A percentile compares a stretch with the other conserved stretches of the same genome.
Evolutionary conservation across 2,888 invertebrate genomes (phyloP).

Genomic region (Drosophila picticornis): DNA sequence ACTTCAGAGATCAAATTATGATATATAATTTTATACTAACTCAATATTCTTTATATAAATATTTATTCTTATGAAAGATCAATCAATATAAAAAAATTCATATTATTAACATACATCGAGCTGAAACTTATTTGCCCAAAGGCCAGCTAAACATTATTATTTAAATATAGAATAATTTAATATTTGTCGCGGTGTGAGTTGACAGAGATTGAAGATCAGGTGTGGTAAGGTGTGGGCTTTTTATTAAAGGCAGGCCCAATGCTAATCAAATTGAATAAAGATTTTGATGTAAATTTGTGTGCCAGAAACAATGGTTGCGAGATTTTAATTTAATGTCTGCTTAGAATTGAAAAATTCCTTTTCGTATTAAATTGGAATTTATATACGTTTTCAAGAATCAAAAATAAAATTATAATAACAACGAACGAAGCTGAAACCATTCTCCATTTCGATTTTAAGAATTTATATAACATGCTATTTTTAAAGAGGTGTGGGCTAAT

Average conservation of each 20-base stretch:
- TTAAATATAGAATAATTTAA: not conserved
- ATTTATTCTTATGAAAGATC: not conserved
- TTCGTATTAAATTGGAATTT: not conserved
- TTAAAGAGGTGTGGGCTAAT: not conserved
- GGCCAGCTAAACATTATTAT: not conserved
- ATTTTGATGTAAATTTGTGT: not conserved
- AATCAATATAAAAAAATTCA: not conserved
- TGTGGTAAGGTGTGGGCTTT: not conserved
- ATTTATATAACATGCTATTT: not conserved
- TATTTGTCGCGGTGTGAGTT: not conserved
- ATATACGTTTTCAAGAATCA: not conserved
- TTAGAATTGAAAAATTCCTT: not conserved
- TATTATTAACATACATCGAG: not conserved
- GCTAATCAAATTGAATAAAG: not conserved
- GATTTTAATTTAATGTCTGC: not conserved
- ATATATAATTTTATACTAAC: not conserved
- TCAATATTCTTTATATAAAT: not conserved
- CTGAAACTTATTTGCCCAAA: not conserved
- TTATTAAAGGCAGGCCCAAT: not conserved
- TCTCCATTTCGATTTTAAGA: not conserved
- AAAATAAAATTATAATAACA: not conserved
- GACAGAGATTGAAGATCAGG: not conserved
- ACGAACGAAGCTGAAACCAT: not conserved
- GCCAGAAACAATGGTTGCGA: not conserved
- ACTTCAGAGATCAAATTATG: not conserved